Evolutionary conservation across 2,797 vertebrate genomes (phyloP).

Genomic region (Ateles fusciceps): DNA sequence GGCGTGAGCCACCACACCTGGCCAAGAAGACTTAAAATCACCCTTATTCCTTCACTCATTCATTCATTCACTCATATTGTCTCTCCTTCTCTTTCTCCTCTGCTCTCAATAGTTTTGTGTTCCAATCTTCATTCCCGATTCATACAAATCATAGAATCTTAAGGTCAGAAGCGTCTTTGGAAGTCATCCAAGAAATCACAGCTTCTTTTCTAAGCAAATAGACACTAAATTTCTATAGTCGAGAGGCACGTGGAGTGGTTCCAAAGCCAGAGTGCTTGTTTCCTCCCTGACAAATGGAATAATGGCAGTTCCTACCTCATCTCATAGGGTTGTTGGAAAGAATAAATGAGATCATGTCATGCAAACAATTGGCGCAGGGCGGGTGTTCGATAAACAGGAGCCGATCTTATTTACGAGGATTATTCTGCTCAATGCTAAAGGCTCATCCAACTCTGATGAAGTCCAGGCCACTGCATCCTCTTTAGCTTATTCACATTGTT

Average conservation of each 20-base stretch:
- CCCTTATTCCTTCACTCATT: not conserved
- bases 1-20: not conserved
- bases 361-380: not conserved
- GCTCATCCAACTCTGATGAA: not conserved
- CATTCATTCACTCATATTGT: not conserved
- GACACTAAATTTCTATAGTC: too few species aligned
- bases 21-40: not conserved
- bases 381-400: not conserved
- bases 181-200: not conserved
- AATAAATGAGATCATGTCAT: not conserved
- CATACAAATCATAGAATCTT: not conserved
- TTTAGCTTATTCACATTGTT: not conserved
- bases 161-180: not conserved
- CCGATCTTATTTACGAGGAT: not conserved
- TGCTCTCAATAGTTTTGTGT: not conserved
- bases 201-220: not conserved
- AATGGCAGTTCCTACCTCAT: not conserved
- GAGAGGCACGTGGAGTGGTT: not conserved
- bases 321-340: not conserved
- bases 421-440: not conserved
- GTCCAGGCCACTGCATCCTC: not conserved
- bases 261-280: not conserved
- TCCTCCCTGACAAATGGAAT: not conserved
- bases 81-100: not conserved
- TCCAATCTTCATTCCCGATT: not conserved